phyloP scores from a whole-genome alignment of 2,888 invertebrate species.

The Caenorhabditis panamensis region DNA sequence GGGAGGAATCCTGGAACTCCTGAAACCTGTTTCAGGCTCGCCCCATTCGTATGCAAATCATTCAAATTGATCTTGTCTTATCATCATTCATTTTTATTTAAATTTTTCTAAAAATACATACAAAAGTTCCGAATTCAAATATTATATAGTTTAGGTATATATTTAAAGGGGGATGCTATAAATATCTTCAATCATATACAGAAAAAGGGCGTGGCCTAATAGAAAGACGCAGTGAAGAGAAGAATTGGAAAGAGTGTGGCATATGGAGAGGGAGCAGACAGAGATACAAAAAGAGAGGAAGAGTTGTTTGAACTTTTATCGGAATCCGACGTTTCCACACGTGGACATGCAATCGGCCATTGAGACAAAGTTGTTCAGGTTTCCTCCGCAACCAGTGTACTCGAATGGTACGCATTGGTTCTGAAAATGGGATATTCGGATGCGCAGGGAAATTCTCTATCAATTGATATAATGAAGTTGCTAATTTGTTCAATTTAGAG shows the following conservation, averaged over 20 bases:
- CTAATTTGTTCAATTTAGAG: no score
- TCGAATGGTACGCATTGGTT: conserved; percentile 79
- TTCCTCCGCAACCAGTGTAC: conserved; percentile 80
- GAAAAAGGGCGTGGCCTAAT: conserved; percentile 16
- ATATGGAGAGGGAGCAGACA: conserved; percentile 34
- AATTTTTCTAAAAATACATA: no score
- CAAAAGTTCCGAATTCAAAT: no score
- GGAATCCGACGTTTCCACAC: conserved; percentile 78
- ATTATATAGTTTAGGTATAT: no score
- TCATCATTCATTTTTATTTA: no score
- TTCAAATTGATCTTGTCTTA: no score
- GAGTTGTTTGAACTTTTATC: conserved; percentile 29
- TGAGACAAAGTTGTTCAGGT: conserved; percentile 79
- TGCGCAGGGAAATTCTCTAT: no score
- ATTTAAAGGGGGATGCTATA: conserved; percentile 14
- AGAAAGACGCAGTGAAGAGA: conserved; percentile 5
- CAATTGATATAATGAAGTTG: no score
- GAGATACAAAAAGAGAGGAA: conserved; percentile 26
- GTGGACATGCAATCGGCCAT: conserved; percentile 78
- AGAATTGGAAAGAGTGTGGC: conserved; percentile 50
- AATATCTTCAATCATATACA: conserved; percentile 36
- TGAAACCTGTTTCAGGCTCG: no score
- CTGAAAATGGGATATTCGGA: conserved; percentile 66
- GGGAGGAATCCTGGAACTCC: no score
- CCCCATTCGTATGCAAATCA: no score